Evolutionary conservation across 2,113 vertebrate species (phyloP).

Genomic region (Cyprinus carpio): DNA sequence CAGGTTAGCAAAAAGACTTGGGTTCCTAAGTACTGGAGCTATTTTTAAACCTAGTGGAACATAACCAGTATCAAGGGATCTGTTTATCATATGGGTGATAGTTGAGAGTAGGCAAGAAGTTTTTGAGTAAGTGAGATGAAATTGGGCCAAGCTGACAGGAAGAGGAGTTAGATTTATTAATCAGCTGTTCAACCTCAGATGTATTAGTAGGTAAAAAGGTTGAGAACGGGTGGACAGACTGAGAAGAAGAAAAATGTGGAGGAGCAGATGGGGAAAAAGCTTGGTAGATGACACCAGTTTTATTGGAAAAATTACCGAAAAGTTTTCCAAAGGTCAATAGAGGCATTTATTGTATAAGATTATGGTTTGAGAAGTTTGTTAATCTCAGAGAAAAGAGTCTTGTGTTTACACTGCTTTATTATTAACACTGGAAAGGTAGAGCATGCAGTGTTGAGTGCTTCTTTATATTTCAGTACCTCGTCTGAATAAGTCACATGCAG

Average conservation of each 20-base stretch:
- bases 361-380: neutral
- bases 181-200: neutral
- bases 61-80: too few species aligned
- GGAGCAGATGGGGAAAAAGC: neutral
- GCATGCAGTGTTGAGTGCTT: neutral
- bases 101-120: neutral
- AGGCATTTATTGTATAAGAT: neutral
- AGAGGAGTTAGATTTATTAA: neutral
- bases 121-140: neutral
- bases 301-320: neutral
- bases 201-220: neutral
- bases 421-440: neutral
- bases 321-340: neutral
- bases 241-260: neutral
- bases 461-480: neutral
- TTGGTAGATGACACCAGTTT: neutral
- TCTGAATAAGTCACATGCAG: neutral
- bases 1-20: too few species aligned
- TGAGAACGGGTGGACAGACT: neutral
- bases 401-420: neutral
- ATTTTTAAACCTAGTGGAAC: too few species aligned
- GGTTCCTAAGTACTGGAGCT: too few species aligned
- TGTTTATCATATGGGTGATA: too few species aligned
- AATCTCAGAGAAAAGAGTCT: neutral
- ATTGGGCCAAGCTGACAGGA: neutral